Base-by-base conservation (phyloP, 2,888 invertebrate genomes). In the Dysmachus trigonus region DNA sequence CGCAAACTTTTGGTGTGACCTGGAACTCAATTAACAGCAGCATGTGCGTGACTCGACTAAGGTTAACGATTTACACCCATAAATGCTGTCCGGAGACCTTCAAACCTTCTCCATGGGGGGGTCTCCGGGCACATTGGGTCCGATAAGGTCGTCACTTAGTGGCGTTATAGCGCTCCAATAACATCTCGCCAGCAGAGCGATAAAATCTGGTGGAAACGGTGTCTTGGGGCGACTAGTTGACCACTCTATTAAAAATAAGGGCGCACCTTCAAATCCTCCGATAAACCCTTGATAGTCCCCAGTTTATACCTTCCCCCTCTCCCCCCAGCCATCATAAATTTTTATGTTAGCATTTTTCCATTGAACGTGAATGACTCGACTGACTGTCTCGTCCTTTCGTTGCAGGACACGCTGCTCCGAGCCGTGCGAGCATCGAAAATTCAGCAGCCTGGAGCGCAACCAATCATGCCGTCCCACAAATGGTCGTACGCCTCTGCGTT, bases 401-500 rank as follows among this genome's bases (percentile, higher is more conserved):
- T 88, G 62, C 89, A 92, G 92, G 92, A 92, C 88, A 92, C 91
- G 47, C 88, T 92, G 86, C 91, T 93, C 79, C 93, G 93, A 15
- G 92, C 92, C 47, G 90, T 92, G 90, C 88, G 91, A 85, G 91
- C 91, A 90, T 90, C 92, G 88, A 91, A 92, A 90, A 89, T 91
- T 86, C 91, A 92, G 89, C 92, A 92, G 86, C 91, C 92, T 13
- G 93, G 93, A 51, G 89, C 90, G 38, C 91, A 91, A 89, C 87
- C 89, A 89, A 92, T 90, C 91, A 91, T 89, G 90, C 91, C 91
- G 81, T 92, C 94, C 89, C 95, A 96, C 90, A 94, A 95, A 89
- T 98, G 98, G 98, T 97, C 97, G 76, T 97, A 98, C 92, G 96
- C 97, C 88, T 96, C 97, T 88, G 97, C 98, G 89, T 97, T 98